phyloP scores from a whole-genome alignment of 2,113 vertebrate genomes.

The Phalacrocorax brasilianus region DNA sequence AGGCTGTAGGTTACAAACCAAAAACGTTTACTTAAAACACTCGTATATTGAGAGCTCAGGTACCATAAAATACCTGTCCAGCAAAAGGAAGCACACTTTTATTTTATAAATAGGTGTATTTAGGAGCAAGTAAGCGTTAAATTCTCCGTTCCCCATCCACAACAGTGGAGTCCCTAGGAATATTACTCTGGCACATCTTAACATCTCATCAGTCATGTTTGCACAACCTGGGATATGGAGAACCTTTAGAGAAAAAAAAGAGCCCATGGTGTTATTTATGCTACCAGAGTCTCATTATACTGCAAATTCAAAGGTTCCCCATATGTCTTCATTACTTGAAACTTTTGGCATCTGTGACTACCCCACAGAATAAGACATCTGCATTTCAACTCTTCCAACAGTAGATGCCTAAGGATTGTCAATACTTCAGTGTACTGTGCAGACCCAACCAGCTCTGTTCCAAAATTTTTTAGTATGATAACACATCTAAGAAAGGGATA shows the following conservation, averaged over 20 bases:
- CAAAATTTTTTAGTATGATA: background rate
- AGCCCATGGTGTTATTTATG: background rate
- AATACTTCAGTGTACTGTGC: background rate
- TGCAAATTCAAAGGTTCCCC: background rate
- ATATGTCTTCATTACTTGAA: background rate
- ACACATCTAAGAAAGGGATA: background rate
- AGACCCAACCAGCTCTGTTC: background rate
- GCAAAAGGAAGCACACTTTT: background rate
- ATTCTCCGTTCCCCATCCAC: background rate
- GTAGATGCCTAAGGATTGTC: background rate
- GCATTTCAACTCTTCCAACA: background rate
- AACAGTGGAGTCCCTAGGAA: background rate
- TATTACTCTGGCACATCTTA: background rate
- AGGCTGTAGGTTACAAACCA: background rate
- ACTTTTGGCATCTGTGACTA: background rate
- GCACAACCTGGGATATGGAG: background rate
- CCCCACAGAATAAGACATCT: background rate
- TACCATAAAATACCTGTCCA: background rate
- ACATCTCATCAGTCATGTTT: background rate
- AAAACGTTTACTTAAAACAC: background rate
- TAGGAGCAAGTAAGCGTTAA: background rate
- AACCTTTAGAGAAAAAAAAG: background rate
- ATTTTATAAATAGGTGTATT: background rate
- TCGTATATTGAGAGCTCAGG: background rate
- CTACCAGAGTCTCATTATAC: background rate